Base-by-base conservation (phyloP, 2,797 vertebrate species). In the Erpetoichthys calabaricus region DNA sequence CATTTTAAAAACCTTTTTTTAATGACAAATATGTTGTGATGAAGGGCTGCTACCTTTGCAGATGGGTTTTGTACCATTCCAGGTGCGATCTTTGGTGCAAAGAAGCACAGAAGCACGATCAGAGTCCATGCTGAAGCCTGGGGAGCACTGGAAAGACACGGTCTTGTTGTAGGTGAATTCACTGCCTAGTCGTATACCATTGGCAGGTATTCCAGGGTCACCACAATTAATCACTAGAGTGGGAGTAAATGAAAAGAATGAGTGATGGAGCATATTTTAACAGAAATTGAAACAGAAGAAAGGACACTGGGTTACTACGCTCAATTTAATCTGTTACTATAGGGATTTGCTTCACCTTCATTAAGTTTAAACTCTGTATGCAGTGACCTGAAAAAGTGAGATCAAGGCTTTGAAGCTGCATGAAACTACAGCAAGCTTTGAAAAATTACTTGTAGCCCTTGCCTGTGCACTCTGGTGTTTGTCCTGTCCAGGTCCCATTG, bases 401-500 rank as follows among this genome's bases (percentile, higher is more conserved):
- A 25, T 25, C 25, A 25, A 25, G 25, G 25, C 25, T 25, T 25
- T 25, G 25, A 25, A 25, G 25, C 25, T 25, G 25, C 25, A 25
- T 25, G 25, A 25, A 25, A 25, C 25, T 25, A 25, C 25, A 25
- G 25, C 25, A 25, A 25, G 25, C 25, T 25, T 25, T 25, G 25
- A 25, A 25, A 25, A 25, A 25, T 25, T 25, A 25, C 25, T 25
- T 25, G 25, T 25, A 25, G 25, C 25, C 25, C 25, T 75, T 80
- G 97, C 96, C 93, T 63, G 82, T 87, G 71, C 96, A 99, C 70
- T 98, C 93, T 0, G 92, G 95, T 68, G 90, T 89, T 70, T 70
- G 91, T 49, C 92, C 94, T 0, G 93, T 97, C 96, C 96, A 99
- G 9, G 92, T 98, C 8, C 91, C 94, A 0, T 99, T 98, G 56